These are phyloP conservation scores for Seladonia tumulorum DNA, from an alignment of 2,888 invertebrate species.

Conservation along the genomic window DNA sequence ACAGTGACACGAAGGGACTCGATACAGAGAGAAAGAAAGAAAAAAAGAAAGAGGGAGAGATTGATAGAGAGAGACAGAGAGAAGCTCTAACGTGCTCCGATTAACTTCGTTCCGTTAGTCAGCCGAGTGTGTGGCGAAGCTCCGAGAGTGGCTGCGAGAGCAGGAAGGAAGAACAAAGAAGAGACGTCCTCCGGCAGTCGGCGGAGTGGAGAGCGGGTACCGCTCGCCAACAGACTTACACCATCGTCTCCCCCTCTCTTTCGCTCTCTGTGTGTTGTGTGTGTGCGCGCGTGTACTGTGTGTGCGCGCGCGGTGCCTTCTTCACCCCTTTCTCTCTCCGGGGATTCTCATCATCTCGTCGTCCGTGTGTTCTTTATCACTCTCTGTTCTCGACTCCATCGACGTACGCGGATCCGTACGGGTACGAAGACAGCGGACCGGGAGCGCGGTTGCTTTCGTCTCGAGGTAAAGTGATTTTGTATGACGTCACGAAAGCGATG, in stretches of 20 bases:
- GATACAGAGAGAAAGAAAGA: conserved; percentile 8
- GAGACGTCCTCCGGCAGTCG: conserved; percentile 64
- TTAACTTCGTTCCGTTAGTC: conserved; percentile 76
- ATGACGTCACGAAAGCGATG: conserved; percentile 71
- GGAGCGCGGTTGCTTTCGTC: conserved; percentile 55
- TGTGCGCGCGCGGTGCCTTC: conserved; percentile 20
- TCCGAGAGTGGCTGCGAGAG: conserved; percentile 55
- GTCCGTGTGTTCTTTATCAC: conserved; percentile 18
- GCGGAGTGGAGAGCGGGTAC: conserved; percentile 44
- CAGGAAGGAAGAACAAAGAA: conserved; percentile 77
- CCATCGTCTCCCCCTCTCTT: conserved; percentile 48
- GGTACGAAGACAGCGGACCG: conserved; percentile 32
- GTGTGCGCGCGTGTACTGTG: neutral
- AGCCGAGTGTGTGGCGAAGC: conserved; percentile 53
- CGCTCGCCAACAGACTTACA: conserved; percentile 51
- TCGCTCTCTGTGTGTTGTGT: neutral
- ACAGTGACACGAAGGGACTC: conserved; percentile 51
- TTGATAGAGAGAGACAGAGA: conserved; percentile 1
- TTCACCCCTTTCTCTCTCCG: conserved; percentile 34
- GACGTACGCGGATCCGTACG: conserved; percentile 26
- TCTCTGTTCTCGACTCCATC: conserved; percentile 24
- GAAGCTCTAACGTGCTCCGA: conserved; percentile 65
- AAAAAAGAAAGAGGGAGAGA: neutral
- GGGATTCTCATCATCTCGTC: conserved; percentile 42
- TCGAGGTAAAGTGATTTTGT: conserved; percentile 77